Percentiles rank a stretch among this genome's conserved stretches.
Conservation (phyloP, 1,140 invertebrate species). For the Drosophila triauraria region DNA sequence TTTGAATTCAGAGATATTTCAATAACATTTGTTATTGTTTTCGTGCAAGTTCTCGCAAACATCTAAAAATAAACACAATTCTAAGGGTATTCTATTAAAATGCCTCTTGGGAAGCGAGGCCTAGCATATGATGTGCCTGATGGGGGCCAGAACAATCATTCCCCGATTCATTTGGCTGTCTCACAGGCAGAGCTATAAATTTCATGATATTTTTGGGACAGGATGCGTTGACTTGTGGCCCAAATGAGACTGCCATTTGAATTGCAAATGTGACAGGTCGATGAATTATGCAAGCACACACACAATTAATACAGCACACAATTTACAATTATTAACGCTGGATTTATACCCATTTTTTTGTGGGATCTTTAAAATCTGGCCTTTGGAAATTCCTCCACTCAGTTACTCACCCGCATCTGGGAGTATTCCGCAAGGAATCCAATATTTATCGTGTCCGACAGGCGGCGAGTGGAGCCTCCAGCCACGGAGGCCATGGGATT, state of each 20-base stretch:
- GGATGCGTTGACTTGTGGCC: slow-evolving; percentile 28
- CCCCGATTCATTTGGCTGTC: slow-evolving; percentile 5
- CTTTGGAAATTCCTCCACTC: not conserved
- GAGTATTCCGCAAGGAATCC: slow-evolving; percentile 80
- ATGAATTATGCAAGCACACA: slow-evolving; percentile 45
- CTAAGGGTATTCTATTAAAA: slow-evolving; percentile 10
- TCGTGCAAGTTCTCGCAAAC: not conserved
- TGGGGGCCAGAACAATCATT: not conserved
- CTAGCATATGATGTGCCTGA: not conserved
- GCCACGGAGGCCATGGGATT: slow-evolving; percentile 12
- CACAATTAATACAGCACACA: slow-evolving; percentile 8
- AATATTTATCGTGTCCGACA: slow-evolving; percentile 78
- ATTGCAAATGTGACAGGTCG: slow-evolving; percentile 33
- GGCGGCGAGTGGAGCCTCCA: slow-evolving; percentile 17
- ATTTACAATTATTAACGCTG: slow-evolving; percentile 18
- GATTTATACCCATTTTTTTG: slow-evolving; percentile 4
- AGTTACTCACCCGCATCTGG: slow-evolving; percentile 71
- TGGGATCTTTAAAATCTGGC: not conserved
- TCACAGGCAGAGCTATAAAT: slow-evolving; percentile 17
- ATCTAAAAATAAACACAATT: too few species aligned
- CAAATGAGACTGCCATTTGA: slow-evolving; percentile 30
- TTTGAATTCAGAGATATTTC: not conserved
- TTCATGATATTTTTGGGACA: slow-evolving; percentile 32
- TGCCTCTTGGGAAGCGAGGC: slow-evolving; percentile 14
- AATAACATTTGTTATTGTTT: not conserved